These are phyloP conservation scores for Chaetodon trifascialis DNA, from an alignment of 2,113 vertebrate species.

Conservation along the genomic window DNA sequence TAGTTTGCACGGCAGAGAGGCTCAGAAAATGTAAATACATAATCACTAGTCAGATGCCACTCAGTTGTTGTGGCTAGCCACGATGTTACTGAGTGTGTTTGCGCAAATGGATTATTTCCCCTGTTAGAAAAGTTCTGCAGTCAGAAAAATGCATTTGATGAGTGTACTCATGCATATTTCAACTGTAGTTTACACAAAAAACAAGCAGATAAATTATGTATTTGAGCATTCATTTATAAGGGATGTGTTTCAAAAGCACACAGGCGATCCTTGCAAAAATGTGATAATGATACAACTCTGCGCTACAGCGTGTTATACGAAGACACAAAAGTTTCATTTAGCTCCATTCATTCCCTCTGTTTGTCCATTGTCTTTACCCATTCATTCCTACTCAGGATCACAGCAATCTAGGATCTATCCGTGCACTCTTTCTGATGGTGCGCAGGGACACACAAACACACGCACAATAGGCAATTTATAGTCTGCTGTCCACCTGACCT, in stretches of 20 bases:
- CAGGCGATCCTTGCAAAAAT: neutral
- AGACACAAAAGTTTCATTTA: neutral
- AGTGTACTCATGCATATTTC: constrained; percentile 18
- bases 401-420: neutral
- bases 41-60: constrained; percentile 51
- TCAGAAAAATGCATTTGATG: neutral
- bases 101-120: constrained; percentile 28
- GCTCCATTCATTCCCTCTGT: constrained; percentile 4
- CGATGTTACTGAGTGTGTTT: constrained; percentile 9
- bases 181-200: constrained; percentile 25
- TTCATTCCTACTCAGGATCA: neutral
- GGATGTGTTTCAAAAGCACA: neutral
- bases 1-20: constrained; percentile 28
- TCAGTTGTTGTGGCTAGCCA: constrained; percentile 30
- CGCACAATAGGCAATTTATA: constrained; percentile 48
- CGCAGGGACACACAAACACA: constrained; percentile 19
- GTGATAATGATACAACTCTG: neutral
- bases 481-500: constrained; percentile 63
- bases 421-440: constrained; percentile 3
- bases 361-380: neutral
- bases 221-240: constrained; percentile 25
- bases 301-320: neutral
- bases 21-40: constrained; percentile 54
- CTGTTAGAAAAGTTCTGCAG: constrained; percentile 9
- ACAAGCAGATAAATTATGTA: neutral